phyloP scores from a whole-genome alignment of 2,113 vertebrate genomes.

The Eulemur macaco region DNA sequence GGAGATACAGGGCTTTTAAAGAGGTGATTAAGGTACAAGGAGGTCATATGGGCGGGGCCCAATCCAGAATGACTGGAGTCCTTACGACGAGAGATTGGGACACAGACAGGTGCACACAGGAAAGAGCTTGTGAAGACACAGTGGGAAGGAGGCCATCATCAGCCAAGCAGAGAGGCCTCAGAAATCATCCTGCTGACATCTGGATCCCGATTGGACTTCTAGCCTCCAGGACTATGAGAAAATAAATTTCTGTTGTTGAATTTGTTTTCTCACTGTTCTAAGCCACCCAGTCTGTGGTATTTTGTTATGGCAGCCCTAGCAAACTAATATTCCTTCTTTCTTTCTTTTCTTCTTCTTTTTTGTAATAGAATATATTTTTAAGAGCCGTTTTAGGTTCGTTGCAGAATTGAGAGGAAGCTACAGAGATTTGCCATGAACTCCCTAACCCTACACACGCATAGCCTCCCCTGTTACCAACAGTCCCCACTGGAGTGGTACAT shows the following conservation, averaged over 20 bases:
- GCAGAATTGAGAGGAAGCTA: neutral
- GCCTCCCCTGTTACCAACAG: neutral
- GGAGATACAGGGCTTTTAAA: neutral
- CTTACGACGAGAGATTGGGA: neutral
- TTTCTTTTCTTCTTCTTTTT: neutral
- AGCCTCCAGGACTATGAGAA: neutral
- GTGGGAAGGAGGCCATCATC: neutral
- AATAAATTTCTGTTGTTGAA: neutral
- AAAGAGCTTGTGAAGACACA: too few relatives aligned
- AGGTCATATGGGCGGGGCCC: too few relatives aligned
- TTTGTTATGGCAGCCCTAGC: neutral
- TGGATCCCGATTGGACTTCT: neutral
- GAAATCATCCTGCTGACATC: neutral
- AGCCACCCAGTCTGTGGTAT: neutral
- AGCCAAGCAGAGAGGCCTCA: neutral
- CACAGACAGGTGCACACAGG: neutral
- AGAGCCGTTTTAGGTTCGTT: neutral
- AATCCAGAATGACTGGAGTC: neutral
- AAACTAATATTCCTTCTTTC: neutral
- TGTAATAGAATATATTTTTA: neutral
- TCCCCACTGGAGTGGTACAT: neutral
- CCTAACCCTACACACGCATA: neutral
- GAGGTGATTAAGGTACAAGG: neutral
- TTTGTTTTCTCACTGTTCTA: neutral
- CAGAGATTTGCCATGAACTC: neutral